Evolutionary conservation across 2,797 vertebrate species (phyloP).

Genomic region (Arnoldichthys spilopterus): DNA sequence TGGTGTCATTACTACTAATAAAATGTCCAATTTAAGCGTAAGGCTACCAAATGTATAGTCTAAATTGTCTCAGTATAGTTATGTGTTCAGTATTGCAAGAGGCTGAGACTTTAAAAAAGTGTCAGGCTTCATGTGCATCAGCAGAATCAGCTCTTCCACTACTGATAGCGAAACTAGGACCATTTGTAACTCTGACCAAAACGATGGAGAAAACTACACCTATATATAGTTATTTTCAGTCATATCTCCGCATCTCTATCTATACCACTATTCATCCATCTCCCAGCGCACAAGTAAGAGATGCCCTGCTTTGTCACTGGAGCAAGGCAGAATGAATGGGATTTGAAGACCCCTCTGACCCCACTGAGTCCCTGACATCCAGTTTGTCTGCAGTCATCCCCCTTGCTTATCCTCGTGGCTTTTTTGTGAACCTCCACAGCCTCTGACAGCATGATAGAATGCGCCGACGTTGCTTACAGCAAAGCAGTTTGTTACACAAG

Average conservation of each 20-base stretch:
- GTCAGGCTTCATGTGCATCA: not conserved
- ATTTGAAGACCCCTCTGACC: constrained; percentile 55
- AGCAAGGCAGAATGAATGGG: constrained; percentile 43
- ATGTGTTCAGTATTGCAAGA: not conserved
- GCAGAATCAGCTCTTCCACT: not conserved
- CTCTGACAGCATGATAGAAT: constrained; percentile 63
- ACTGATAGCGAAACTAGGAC: not conserved
- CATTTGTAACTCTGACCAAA: not conserved
- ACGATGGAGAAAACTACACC: not conserved
- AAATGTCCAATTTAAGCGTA: too few relatives aligned
- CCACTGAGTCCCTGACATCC: constrained; percentile 52
- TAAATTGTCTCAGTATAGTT: not conserved
- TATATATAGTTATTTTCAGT: not conserved
- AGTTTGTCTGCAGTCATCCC: constrained; percentile 55
- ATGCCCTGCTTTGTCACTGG: constrained; percentile 43
- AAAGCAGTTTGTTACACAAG: constrained; percentile 56
- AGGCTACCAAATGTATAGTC: constrained; percentile 1
- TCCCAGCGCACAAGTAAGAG: constrained; percentile 21
- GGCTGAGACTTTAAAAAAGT: not conserved
- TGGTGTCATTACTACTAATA: not conserved
- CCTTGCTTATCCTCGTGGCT: constrained; percentile 52
- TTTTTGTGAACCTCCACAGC: constrained; percentile 57
- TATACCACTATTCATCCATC: constrained; percentile 36
- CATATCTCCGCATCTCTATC: constrained; percentile 27
- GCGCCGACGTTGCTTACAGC: constrained; percentile 50